Conservation (phyloP, 2,113 vertebrate species). For the Lepus timidus region DNA sequence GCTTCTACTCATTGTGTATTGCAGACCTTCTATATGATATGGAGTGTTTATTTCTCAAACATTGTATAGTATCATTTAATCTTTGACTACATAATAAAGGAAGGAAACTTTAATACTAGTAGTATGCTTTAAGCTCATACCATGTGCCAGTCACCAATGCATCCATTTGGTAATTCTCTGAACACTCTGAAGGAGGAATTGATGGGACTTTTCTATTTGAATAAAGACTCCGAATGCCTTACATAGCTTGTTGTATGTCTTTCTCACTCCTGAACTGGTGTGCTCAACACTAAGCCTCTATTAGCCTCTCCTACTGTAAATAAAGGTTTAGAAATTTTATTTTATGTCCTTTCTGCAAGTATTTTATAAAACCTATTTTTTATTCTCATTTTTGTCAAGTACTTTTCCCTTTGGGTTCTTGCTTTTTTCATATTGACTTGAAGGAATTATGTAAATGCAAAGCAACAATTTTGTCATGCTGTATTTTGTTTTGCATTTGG, state of each 20-base stretch:
- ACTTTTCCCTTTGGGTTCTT: background rate
- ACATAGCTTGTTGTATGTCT: background rate
- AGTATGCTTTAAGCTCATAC: background rate
- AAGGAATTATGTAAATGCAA: slow-evolving; percentile 26
- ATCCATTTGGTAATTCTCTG: background rate
- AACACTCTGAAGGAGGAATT: background rate
- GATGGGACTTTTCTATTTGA: background rate
- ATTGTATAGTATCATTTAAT: background rate
- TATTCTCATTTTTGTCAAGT: background rate
- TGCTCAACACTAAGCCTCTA: background rate
- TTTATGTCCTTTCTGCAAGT: background rate
- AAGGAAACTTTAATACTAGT: background rate
- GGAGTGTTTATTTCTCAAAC: slow-evolving; percentile 23
- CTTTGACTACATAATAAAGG: slow-evolving; percentile 9
- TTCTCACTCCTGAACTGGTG: background rate
- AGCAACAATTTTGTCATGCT: background rate
- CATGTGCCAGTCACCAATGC: background rate
- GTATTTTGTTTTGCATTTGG: slow-evolving; percentile 29
- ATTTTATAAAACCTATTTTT: slow-evolving; percentile 28
- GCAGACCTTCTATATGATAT: background rate
- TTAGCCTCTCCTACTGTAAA: background rate
- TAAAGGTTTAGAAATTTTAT: background rate
- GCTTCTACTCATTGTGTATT: background rate
- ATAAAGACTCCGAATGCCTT: background rate
- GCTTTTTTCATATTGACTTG: slow-evolving; percentile 32